phyloP scores from a whole-genome alignment of 2,113 vertebrate species.

The Clupea harengus region DNA sequence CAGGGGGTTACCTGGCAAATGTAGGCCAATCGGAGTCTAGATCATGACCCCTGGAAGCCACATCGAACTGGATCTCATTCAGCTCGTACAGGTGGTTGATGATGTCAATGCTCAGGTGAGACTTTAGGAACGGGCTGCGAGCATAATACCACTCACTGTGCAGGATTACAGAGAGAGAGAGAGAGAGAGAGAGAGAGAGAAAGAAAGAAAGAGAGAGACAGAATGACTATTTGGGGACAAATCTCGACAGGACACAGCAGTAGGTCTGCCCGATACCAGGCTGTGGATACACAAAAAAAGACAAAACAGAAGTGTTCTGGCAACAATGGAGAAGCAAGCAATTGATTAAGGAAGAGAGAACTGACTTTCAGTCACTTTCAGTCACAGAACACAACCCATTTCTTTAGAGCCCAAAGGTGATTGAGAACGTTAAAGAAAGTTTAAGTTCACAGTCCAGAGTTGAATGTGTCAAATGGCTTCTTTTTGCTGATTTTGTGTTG shows the following conservation, averaged over 20 bases:
- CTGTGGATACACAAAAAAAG: neutral
- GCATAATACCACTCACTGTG: conserved; percentile 93
- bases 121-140: conserved; percentile 89
- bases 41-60: conserved; percentile 88
- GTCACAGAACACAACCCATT: no score
- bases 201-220: neutral
- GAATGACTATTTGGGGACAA: neutral
- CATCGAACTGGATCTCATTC: conserved; percentile 87
- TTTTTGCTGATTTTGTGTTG: neutral
- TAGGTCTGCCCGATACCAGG: neutral
- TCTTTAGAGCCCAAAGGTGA: neutral
- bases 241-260: neutral
- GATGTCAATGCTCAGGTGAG: conserved; percentile 85
- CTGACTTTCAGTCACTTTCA: neutral
- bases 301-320: neutral
- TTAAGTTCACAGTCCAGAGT: neutral
- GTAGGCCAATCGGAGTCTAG: conserved; percentile 92
- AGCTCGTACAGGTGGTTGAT: conserved; percentile 91
- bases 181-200: neutral
- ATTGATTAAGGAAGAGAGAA: neutral
- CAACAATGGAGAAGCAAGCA: neutral
- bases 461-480: neutral
- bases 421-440: neutral
- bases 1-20: conserved; percentile 81
- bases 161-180: conserved; percentile 13